A percentile compares a stretch with the other conserved stretches of the same genome.
phyloP scores from a whole-genome alignment of 2,113 vertebrate genomes.

The Lichenostomus cassidix region DNA sequence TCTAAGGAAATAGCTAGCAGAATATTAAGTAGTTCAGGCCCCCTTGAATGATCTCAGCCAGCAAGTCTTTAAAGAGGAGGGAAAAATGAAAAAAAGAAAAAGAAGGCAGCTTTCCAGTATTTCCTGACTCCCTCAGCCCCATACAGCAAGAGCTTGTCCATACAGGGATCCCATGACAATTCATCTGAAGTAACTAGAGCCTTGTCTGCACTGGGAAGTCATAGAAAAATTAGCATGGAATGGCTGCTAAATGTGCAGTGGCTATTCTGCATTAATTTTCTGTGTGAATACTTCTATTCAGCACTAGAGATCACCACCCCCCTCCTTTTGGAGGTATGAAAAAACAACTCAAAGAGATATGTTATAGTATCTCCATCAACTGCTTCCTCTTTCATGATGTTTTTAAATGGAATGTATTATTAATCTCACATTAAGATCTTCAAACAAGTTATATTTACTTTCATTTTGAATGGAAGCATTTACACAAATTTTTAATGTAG shows the following conservation, averaged over 20 bases:
- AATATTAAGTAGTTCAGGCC: constrained; percentile 45
- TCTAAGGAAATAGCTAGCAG: constrained; percentile 36
- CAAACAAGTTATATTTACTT: neutral
- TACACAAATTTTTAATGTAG: neutral
- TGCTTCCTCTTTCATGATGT: neutral
- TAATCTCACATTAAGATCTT: neutral
- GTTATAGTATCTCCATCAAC: neutral
- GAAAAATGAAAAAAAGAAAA: neutral
- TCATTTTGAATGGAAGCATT: neutral
- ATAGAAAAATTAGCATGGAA: constrained; percentile 44
- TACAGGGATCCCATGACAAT: neutral
- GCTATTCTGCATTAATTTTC: constrained; percentile 18
- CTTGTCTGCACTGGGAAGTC: neutral
- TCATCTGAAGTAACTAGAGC: constrained; percentile 7
- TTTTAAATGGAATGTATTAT: neutral
- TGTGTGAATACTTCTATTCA: constrained; percentile 51
- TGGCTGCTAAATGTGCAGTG: constrained; percentile 6
- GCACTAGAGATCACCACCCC: neutral
- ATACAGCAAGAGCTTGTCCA: neutral
- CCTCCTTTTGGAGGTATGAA: neutral
- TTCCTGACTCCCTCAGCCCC: constrained; percentile 4
- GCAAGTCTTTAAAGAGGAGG: neutral
- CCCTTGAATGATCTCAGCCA: neutral
- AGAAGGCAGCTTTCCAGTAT: neutral
- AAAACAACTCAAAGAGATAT: neutral